phyloP scores from a whole-genome alignment of 1,140 invertebrate genomes.

The Hormaphis cornu region DNA sequence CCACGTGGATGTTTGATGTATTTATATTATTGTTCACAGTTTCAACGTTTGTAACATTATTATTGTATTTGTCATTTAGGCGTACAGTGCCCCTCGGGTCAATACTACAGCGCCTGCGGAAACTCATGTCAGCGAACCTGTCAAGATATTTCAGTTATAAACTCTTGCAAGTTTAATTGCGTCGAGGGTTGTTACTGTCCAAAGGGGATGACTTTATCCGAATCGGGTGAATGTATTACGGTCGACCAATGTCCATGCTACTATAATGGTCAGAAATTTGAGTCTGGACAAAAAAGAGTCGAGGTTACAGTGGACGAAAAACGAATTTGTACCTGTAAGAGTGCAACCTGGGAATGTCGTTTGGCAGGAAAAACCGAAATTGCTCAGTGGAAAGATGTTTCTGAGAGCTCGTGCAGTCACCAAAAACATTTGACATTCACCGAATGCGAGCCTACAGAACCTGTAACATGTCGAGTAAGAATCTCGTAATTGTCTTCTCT shows the following conservation, averaged over 20 bases:
- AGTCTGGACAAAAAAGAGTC: slow-evolving; percentile 50
- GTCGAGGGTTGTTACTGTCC: slow-evolving; percentile 85
- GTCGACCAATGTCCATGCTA: slow-evolving; percentile 65
- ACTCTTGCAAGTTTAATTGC: slow-evolving; percentile 53
- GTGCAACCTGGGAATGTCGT: slow-evolving; percentile 63
- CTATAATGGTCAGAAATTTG: slow-evolving; percentile 61
- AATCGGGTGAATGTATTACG: slow-evolving; percentile 63
- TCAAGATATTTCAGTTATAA: slow-evolving; percentile 47
- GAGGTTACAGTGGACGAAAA: not conserved
- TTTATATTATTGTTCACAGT: too few relatives aligned
- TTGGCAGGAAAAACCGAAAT: slow-evolving; percentile 54
- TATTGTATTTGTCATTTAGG: slow-evolving; percentile 44
- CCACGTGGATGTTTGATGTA: too few relatives aligned
- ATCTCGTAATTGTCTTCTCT: not conserved
- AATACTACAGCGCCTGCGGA: slow-evolving; percentile 68
- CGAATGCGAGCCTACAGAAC: slow-evolving; percentile 62
- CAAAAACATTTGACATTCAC: slow-evolving; percentile 61
- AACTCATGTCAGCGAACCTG: slow-evolving; percentile 65
- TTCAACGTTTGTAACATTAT: not conserved
- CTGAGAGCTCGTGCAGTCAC: slow-evolving; percentile 36
- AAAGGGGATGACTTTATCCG: slow-evolving; percentile 59
- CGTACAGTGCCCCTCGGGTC: slow-evolving; percentile 62
- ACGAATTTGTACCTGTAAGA: slow-evolving; percentile 47
- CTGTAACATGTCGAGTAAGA: slow-evolving; percentile 63
- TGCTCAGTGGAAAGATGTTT: slow-evolving; percentile 43